phyloP scores from a whole-genome alignment of 2,113 vertebrate genomes.

The Haemorhous mexicanus region DNA sequence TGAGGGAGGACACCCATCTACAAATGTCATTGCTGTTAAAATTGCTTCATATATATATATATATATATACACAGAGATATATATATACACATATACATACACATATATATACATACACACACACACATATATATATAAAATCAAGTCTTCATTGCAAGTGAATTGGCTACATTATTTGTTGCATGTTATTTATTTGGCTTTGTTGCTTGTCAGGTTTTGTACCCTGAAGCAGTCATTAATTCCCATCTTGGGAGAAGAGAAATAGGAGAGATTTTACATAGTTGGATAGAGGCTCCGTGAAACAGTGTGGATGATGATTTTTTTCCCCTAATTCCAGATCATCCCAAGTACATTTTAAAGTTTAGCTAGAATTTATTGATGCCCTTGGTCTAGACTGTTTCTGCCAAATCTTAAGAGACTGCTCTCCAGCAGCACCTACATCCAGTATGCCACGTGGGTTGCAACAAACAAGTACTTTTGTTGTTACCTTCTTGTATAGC shows the following conservation, averaged over 20 bases:
- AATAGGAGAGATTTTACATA: neutral
- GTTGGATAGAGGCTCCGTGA: neutral
- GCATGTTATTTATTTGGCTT: neutral
- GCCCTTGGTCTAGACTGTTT: neutral
- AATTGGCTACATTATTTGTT: neutral
- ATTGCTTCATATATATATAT: accelerated
- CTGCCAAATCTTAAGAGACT: neutral
- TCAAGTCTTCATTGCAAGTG: neutral
- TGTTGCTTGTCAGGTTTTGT: neutral
- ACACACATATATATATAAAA: too few relatives aligned
- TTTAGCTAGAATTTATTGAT: neutral
- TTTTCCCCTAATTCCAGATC: neutral
- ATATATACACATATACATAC: too few relatives aligned
- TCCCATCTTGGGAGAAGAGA: neutral
- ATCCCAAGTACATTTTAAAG: neutral
- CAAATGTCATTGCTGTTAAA: neutral
- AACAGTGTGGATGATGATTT: neutral
- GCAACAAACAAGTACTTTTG: neutral
- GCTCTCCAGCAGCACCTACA: neutral
- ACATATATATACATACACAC: accelerated
- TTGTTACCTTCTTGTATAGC: neutral
- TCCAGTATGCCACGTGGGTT: neutral
- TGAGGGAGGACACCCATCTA: neutral
- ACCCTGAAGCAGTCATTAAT: neutral
- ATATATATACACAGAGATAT: too few relatives aligned